Conservation (phyloP, 1,140 invertebrate species). For the Drosophila pseudoobscura region DNA sequence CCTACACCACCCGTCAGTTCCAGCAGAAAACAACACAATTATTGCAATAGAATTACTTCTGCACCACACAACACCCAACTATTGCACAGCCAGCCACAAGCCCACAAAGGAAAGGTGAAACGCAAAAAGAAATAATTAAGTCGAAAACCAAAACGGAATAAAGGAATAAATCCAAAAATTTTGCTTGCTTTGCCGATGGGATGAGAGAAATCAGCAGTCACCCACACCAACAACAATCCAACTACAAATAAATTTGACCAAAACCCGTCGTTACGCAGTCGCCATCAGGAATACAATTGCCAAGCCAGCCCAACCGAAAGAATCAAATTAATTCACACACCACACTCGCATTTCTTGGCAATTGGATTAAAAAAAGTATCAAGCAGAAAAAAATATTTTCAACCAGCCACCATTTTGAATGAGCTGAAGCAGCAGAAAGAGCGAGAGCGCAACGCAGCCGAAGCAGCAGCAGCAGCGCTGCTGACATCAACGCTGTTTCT, state of each 20-base stretch:
- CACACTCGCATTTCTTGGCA: constrained; percentile 64
- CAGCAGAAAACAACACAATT: constrained; percentile 52
- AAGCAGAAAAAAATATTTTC: constrained; percentile 52
- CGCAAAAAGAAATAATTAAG: constrained; percentile 38
- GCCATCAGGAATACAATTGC: too few relatives aligned
- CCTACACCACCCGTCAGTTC: constrained; percentile 53
- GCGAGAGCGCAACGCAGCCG: constrained; percentile 40
- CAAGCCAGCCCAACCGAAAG: constrained; percentile 11
- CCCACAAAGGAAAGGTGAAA: constrained; percentile 63
- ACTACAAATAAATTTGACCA: constrained; percentile 39
- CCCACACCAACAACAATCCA: constrained; percentile 40
- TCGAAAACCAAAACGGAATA: constrained; percentile 21
- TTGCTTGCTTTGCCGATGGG: constrained; percentile 57
- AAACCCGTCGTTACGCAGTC: constrained; percentile 7
- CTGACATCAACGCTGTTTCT: constrained; percentile 55
- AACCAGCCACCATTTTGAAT: constrained; percentile 77
- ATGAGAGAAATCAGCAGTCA: constrained; percentile 61
- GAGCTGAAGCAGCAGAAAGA: constrained; percentile 59
- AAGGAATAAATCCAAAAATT: constrained; percentile 47
- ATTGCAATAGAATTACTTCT: constrained; percentile 52
- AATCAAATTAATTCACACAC: constrained; percentile 45
- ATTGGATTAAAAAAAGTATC: constrained; percentile 52
- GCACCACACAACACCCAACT: constrained; percentile 36
- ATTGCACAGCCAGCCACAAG: constrained; percentile 42
- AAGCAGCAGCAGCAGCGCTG: constrained; percentile 44